Conservation (phyloP, 2,113 vertebrate genomes). For the Scolopax mira region DNA sequence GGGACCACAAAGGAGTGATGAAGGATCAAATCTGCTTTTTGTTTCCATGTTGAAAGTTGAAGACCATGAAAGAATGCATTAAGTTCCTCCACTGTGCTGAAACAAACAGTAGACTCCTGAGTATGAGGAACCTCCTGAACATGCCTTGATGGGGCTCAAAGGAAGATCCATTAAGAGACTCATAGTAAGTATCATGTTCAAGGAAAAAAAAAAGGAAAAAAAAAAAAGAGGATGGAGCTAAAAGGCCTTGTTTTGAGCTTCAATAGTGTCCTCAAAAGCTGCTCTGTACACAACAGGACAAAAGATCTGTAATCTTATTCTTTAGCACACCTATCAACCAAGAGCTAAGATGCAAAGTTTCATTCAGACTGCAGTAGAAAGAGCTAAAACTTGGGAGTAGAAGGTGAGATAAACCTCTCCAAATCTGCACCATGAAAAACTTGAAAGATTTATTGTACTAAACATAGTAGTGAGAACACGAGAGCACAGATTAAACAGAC, state of each 20-base stretch:
- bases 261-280: neutral
- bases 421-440: neutral
- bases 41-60: slow-evolving; percentile 21
- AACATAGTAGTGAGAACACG: neutral
- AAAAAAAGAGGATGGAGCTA: neutral
- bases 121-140: neutral
- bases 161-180: neutral
- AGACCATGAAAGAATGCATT: slow-evolving; percentile 16
- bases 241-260: neutral
- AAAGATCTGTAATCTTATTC: neutral
- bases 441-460: neutral
- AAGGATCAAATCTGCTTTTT: slow-evolving; percentile 8
- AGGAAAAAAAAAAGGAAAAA: neutral
- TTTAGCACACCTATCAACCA: neutral
- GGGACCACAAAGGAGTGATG: slow-evolving; percentile 47
- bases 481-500: neutral
- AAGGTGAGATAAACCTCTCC: neutral
- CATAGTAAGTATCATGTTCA: neutral
- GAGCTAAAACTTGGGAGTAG: neutral
- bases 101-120: slow-evolving; percentile 7
- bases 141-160: neutral
- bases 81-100: neutral
- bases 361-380: neutral
- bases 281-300: neutral
- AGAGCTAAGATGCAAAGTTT: neutral